Evolutionary conservation across 2,888 invertebrate genomes (phyloP).

Genomic region (Cremastobaeus sp.): DNA sequence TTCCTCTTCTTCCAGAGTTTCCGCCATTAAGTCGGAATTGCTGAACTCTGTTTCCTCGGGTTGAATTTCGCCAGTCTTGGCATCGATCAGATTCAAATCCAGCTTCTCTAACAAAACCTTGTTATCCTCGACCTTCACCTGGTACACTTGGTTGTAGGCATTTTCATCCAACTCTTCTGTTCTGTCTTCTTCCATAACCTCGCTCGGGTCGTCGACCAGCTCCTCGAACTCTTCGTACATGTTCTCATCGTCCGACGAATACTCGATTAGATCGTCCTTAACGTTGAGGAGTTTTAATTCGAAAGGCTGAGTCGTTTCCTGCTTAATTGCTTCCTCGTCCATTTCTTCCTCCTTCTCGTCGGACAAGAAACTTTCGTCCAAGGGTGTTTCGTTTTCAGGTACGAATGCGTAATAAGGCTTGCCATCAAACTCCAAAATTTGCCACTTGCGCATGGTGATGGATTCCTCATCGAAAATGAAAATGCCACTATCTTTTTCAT

Average conservation of each 20-base stretch:
- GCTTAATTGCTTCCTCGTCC: neutral
- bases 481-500: slow-evolving; percentile 68
- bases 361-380: slow-evolving; percentile 66
- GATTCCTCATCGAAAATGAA: slow-evolving; percentile 75
- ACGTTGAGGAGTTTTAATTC: neutral
- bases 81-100: slow-evolving; percentile 37
- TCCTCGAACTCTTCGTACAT: slow-evolving; percentile 56
- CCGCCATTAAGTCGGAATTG: neutral
- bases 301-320: neutral
- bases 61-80: slow-evolving; percentile 15
- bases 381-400: slow-evolving; percentile 71
- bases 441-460: slow-evolving; percentile 76
- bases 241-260: slow-evolving; percentile 45
- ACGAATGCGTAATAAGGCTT: slow-evolving; percentile 76
- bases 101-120: slow-evolving; percentile 71
- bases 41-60: slow-evolving; percentile 9
- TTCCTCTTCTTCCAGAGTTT: neutral
- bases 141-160: slow-evolving; percentile 13
- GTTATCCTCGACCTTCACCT: slow-evolving; percentile 71
- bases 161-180: no score
- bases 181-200: slow-evolving; percentile 61
- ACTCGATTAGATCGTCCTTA: slow-evolving; percentile 5
- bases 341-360: slow-evolving; percentile 40
- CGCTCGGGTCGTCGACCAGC: slow-evolving; percentile 37
- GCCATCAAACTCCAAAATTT: slow-evolving; percentile 76